phyloP scores from a whole-genome alignment of 2,797 vertebrate species.

The Phrynocephalus forsythii region DNA sequence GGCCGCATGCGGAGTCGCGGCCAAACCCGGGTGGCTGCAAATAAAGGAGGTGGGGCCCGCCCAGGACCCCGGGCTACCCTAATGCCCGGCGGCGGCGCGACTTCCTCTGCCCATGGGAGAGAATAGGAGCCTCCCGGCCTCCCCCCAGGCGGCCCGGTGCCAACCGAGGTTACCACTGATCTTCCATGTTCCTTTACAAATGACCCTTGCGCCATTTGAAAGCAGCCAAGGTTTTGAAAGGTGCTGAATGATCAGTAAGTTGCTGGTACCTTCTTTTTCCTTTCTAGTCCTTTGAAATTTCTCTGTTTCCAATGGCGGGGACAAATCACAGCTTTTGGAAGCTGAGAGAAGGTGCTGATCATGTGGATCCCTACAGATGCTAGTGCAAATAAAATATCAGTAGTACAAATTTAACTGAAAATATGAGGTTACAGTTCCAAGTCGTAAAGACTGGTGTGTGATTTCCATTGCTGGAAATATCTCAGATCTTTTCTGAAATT shows the following conservation, averaged over 20 bases:
- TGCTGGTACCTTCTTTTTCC: neutral
- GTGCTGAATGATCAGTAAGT: slow-evolving; percentile 12
- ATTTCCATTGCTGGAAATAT: neutral
- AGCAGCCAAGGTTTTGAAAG: slow-evolving; percentile 4
- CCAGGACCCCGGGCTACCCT: too few species aligned
- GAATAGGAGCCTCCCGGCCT: too few species aligned
- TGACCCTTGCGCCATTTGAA: neutral
- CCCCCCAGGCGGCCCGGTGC: too few species aligned
- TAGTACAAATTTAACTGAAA: neutral
- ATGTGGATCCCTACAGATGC: neutral
- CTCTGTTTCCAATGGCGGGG: neutral
- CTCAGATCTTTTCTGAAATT: neutral
- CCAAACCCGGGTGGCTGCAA: too few species aligned
- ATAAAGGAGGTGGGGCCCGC: too few species aligned
- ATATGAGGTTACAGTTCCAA: neutral
- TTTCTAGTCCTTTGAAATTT: neutral
- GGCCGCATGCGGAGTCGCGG: too few species aligned
- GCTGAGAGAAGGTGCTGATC: neutral
- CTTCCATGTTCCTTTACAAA: neutral
- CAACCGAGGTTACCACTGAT: too few species aligned
- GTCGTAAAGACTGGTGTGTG: neutral
- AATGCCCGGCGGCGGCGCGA: too few species aligned
- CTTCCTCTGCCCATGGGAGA: too few species aligned
- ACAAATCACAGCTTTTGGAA: neutral
- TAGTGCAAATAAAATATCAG: neutral